A percentile compares a stretch with the other conserved stretches of the same genome.
phyloP scores from a whole-genome alignment of 2,888 invertebrate species.

The Nasonia oneida region DNA sequence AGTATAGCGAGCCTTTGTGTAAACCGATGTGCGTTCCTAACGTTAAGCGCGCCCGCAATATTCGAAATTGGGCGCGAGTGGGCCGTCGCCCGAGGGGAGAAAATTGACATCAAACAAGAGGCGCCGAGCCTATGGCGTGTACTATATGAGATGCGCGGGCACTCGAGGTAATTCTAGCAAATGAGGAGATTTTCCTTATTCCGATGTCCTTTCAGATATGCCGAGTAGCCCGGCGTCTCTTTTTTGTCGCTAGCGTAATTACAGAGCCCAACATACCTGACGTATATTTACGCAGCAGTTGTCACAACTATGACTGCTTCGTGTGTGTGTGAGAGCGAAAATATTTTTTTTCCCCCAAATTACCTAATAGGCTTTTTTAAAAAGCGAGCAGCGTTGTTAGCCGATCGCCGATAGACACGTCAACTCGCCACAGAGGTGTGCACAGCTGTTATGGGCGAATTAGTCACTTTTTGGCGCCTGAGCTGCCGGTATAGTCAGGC shows the following conservation, averaged over 20 bases:
- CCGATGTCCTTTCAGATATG: constrained; percentile 39
- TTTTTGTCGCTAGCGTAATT: constrained; percentile 39
- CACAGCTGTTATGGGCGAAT: neutral
- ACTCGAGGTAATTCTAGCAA: constrained; percentile 35
- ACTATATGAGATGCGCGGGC: neutral
- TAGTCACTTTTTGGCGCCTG: neutral
- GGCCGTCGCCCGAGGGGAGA: neutral
- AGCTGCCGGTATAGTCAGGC: no score
- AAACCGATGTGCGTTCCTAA: neutral
- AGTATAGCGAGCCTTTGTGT: no score
- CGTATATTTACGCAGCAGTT: constrained; percentile 30
- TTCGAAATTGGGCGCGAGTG: neutral
- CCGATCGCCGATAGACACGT: constrained; percentile 30
- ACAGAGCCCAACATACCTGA: neutral
- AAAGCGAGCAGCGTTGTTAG: constrained; percentile 29
- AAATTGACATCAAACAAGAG: constrained; percentile 20
- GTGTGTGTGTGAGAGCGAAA: neutral
- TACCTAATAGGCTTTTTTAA: neutral
- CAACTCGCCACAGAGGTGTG: neutral
- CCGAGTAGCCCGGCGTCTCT: neutral
- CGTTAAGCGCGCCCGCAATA: no score
- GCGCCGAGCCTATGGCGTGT: no score
- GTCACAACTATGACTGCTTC: neutral
- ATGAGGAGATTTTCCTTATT: constrained; percentile 41
- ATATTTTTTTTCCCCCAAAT: neutral